Conservation (phyloP, 2,113 vertebrate genomes). For the Aegithalos caudatus region DNA sequence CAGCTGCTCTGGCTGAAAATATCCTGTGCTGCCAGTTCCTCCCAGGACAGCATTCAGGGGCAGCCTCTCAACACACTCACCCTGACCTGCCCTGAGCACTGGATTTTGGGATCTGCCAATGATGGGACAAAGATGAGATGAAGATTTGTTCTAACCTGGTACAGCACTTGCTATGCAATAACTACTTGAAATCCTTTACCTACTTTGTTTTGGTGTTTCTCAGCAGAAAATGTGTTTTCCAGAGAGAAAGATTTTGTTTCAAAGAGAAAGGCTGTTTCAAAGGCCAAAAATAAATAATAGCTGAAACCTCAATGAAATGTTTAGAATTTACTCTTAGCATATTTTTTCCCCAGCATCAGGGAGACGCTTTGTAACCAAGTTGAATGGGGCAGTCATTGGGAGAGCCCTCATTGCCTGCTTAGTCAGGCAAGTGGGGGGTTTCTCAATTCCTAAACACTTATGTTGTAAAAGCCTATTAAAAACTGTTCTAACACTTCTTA, state of each 20-base stretch:
- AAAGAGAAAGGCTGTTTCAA: not conserved
- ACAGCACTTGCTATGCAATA: not conserved
- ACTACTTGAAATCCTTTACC: not conserved
- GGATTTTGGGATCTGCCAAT: not conserved
- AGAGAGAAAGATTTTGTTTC: not conserved
- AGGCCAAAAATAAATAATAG: not conserved
- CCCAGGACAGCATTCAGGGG: fast-evolving
- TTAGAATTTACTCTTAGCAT: not conserved
- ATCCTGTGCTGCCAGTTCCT: not conserved
- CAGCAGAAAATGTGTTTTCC: not conserved
- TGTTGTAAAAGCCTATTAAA: not conserved
- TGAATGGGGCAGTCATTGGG: not conserved
- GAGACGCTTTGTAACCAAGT: not conserved
- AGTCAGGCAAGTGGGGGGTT: not conserved
- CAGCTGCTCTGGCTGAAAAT: not conserved
- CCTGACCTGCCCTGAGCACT: not conserved
- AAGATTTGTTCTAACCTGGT: not conserved
- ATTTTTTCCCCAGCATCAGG: not conserved
- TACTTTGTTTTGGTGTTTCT: not conserved
- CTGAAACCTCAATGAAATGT: not conserved
- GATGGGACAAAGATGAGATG: not conserved
- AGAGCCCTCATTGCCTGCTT: not conserved
- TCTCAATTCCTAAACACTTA: not conserved
- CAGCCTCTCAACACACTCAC: not conserved
- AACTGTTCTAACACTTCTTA: not conserved